phyloP scores from a whole-genome alignment of 2,797 vertebrate species.

The Arrhamphus sclerolepis region DNA sequence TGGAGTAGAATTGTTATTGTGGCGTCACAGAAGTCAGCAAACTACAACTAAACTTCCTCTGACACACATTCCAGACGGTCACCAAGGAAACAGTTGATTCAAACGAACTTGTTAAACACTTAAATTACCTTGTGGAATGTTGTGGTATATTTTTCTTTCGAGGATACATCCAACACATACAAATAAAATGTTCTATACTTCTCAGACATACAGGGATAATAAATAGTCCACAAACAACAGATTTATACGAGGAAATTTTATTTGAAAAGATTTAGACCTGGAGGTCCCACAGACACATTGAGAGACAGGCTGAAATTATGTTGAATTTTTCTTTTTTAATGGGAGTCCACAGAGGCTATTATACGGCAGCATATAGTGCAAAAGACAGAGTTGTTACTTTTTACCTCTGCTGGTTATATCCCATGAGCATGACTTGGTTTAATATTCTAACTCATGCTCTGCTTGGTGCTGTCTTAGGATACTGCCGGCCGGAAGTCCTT shows the following conservation, averaged over 20 bases:
- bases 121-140: too few species aligned
- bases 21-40: background rate
- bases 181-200: too few species aligned
- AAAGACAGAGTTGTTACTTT: background rate
- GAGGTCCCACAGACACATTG: background rate
- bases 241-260: background rate
- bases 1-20: background rate
- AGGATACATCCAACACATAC: too few species aligned
- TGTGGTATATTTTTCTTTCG: too few species aligned
- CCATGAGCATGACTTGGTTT: conserved; percentile 23
- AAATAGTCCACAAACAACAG: background rate
- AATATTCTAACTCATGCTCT: conserved; percentile 42
- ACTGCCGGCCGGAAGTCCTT: conserved; percentile 19
- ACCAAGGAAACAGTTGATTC: background rate
- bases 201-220: background rate
- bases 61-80: background rate
- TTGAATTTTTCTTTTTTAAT: conserved; percentile 12
- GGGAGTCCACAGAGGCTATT: conserved; percentile 2
- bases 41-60: background rate
- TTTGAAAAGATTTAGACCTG: background rate
- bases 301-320: conserved; percentile 2
- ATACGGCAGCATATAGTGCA: background rate
- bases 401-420: conserved; percentile 14
- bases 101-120: too few species aligned
- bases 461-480: conserved; percentile 22